Base-by-base conservation (phyloP, 2,797 vertebrate species). In the Lutjanus argentimaculatus region DNA sequence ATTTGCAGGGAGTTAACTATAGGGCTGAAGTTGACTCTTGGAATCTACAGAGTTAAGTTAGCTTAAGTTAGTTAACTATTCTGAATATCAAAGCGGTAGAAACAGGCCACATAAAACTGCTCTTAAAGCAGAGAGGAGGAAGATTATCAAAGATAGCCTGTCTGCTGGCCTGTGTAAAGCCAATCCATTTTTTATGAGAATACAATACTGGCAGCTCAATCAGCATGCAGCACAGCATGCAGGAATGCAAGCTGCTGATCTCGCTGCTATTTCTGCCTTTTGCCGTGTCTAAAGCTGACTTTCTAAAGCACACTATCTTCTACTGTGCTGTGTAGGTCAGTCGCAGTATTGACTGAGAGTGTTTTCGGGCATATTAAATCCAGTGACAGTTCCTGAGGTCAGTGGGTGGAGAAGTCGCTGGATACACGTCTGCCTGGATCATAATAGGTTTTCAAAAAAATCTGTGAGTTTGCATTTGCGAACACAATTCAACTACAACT, bases 241-340 rank as follows among this genome's bases (percentile, higher is more conserved):
- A 84, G 80, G 68, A 74, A 78, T 58, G 79, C 84, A 84, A 80
- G 82, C 77, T 85, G 88, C 87, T 89, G 88, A 93, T 93, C 90
- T 90, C 45, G 8, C 78, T 86, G 90, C 92, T 92, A 90, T 94
- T 94, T 93, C 87, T 91, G 85, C 89, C 82, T 89, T 90, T 86
- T 22, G 55, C 79, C 15, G 55, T 75, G 85, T 92, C 84, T 82
- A 85, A 91, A 90, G 87, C 88, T 79, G 88, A 90, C 87, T 77
- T 94, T 93, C 87, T 78, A 55, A 82, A 78, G 89, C 82, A 68
- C 82, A 76, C 75, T 67, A 62, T 85, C 85, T 85, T 91, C 59
- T 86, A 77, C 88, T 91, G 91, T 85, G 90, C 79, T 79, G 82
- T 89, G 85, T 86, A 85, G 87, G 90, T 95, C 92, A 91, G 77